Conservation (phyloP, 2,113 vertebrate species). For the Leucosticte australis region DNA sequence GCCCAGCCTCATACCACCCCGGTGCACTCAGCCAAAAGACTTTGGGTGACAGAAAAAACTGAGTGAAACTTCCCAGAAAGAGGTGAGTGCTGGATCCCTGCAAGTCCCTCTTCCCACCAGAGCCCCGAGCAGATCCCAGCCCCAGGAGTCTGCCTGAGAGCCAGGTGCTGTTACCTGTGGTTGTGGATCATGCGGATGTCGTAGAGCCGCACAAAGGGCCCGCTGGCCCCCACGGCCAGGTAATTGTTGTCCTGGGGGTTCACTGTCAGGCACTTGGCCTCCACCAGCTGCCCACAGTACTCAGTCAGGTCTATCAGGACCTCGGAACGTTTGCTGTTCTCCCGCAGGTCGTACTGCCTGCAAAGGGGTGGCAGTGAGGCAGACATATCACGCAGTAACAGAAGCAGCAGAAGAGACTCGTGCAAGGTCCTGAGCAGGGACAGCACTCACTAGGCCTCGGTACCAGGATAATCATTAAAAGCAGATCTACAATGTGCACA, state of each 20-base stretch:
- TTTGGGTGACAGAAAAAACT: accelerated
- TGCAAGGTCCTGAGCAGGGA: background rate
- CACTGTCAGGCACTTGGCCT: conserved; percentile 95
- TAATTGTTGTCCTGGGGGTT: conserved; percentile 98
- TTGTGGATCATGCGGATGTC: conserved; percentile 99
- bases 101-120: background rate
- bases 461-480: background rate
- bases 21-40: accelerated
- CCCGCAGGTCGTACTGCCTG: conserved; percentile 96
- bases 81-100: accelerated
- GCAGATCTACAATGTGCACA: background rate
- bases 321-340: conserved; percentile 94
- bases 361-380: background rate
- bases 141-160: accelerated
- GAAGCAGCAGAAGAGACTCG: background rate
- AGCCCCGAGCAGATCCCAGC: background rate
- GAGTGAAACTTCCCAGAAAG: background rate
- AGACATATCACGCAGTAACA: accelerated
- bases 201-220: conserved; percentile 95
- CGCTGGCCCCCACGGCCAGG: conserved; percentile 93
- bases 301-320: conserved; percentile 95
- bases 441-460: background rate
- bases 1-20: background rate
- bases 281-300: conserved; percentile 95
- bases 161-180: conserved; percentile 78